Percentiles rank a stretch among this genome's conserved stretches.
These are phyloP conservation scores for Formica selysi DNA, from an alignment of 1,140 invertebrate species.

Conservation along the genomic window DNA sequence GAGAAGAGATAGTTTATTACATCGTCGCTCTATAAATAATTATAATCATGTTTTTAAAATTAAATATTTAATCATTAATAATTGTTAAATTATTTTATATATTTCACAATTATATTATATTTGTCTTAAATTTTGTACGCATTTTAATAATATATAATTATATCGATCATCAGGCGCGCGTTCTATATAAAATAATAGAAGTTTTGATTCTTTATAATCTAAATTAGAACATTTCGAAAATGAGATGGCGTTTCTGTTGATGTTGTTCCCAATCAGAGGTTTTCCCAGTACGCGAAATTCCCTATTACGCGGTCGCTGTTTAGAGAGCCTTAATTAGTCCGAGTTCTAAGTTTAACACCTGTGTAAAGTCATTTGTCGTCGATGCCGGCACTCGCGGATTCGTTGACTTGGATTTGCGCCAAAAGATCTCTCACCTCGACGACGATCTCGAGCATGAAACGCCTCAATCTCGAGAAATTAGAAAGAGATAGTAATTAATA, in stretches of 20 bases:
- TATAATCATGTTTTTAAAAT: background rate
- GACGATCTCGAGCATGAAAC: slow-evolving; percentile 36
- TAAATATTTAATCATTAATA: background rate
- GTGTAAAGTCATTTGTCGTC: slow-evolving; percentile 71
- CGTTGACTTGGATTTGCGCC: slow-evolving; percentile 68
- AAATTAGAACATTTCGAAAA: background rate
- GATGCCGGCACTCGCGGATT: slow-evolving; percentile 46
- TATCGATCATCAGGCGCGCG: too few relatives aligned
- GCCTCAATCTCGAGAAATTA: slow-evolving; percentile 56
- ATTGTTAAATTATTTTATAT: background rate
- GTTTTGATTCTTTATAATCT: background rate
- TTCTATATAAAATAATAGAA: too few relatives aligned
- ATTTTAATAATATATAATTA: background rate
- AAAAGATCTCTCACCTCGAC: slow-evolving; percentile 45
- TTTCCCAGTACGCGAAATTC: slow-evolving; percentile 70
- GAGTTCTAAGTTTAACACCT: slow-evolving; percentile 79
- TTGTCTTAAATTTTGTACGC: background rate
- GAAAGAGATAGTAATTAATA: slow-evolving; percentile 19
- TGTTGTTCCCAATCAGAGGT: slow-evolving; percentile 46
- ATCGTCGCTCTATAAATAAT: background rate
- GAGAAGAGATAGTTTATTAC: background rate
- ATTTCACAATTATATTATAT: background rate
- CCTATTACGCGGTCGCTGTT: slow-evolving; percentile 64
- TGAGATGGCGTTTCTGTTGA: background rate
- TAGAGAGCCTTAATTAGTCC: slow-evolving; percentile 74